These are phyloP conservation scores for Oryzias woworae DNA, from an alignment of 2,113 vertebrate species.

Conservation along the genomic window DNA sequence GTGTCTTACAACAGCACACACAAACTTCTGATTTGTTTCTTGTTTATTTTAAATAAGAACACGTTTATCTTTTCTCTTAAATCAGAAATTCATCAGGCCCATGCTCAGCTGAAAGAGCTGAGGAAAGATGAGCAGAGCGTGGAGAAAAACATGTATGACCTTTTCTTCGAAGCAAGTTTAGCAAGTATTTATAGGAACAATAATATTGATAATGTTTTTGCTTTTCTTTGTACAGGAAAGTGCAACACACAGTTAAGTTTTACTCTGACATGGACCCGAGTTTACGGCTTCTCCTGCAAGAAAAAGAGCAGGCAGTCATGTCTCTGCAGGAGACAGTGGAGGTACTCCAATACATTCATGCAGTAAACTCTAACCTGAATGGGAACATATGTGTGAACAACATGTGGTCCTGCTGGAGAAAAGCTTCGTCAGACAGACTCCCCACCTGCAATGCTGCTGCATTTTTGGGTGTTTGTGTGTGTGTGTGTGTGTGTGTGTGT, in stretches of 20 bases:
- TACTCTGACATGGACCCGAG: slow-evolving; percentile 64
- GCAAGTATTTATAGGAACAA: not conserved
- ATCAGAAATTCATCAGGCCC: slow-evolving; percentile 30
- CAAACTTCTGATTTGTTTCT: not conserved
- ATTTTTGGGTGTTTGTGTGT: slow-evolving; percentile 1
- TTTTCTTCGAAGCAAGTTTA: not conserved
- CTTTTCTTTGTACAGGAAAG: slow-evolving; percentile 28
- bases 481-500: slow-evolving; percentile 24
- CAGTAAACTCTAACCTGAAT: slow-evolving; percentile 29
- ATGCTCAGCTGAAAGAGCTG: slow-evolving; percentile 30
- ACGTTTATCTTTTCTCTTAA: slow-evolving; percentile 5
- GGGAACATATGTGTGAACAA: slow-evolving; percentile 26
- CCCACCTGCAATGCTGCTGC: slow-evolving; percentile 22
- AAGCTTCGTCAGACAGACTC: slow-evolving; percentile 21
- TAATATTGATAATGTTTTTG: not conserved
- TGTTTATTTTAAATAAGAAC: slow-evolving; percentile 6
- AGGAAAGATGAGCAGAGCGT: slow-evolving; percentile 42
- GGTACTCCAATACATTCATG: slow-evolving; percentile 58
- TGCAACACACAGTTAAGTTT: slow-evolving; percentile 22
- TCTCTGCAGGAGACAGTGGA: slow-evolving; percentile 78
- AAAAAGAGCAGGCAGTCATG: slow-evolving; percentile 76
- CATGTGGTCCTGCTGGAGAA: slow-evolving; percentile 19
- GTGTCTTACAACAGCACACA: not conserved
- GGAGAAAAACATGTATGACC: slow-evolving; percentile 33
- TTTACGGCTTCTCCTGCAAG: slow-evolving; percentile 69